Percentiles rank a stretch among this genome's conserved stretches.
phyloP scores from a whole-genome alignment of 2,797 vertebrate species.

The Ctenopoma multispine region DNA sequence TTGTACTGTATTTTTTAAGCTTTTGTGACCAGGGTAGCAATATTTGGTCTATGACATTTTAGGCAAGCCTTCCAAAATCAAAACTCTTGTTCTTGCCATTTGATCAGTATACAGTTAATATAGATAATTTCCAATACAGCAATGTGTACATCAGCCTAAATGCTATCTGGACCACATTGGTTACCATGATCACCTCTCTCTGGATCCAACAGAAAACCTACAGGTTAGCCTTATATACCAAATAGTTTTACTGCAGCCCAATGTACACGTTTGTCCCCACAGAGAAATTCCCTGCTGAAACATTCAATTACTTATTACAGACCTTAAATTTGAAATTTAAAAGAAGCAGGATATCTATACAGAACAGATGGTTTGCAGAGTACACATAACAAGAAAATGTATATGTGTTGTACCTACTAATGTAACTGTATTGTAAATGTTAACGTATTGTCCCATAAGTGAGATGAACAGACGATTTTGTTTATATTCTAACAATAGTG shows the following conservation, averaged over 20 bases:
- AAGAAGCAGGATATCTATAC: neutral
- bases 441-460: constrained; percentile 40
- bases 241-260: constrained; percentile 5
- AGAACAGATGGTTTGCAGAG: neutral
- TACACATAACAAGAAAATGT: constrained; percentile 5
- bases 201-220: neutral
- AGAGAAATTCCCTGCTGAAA: neutral
- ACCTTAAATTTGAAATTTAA: neutral
- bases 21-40: neutral
- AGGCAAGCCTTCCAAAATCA: neutral
- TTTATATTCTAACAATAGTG: constrained; percentile 51
- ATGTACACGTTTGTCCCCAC: neutral
- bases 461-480: constrained; percentile 50
- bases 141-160: neutral
- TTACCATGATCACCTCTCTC: neutral
- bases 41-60: neutral
- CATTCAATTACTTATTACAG: constrained; percentile 4
- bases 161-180: neutral
- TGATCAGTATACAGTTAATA: neutral
- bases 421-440: constrained; percentile 31
- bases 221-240: neutral
- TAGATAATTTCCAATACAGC: neutral
- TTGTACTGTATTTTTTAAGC: too few species aligned
- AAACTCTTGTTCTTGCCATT: neutral
- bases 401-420: constrained; percentile 19